A percentile compares a stretch with the other conserved stretches of the same genome.
Conservation (phyloP, 2,888 invertebrate species). For the Leptura quadrifasciata region DNA sequence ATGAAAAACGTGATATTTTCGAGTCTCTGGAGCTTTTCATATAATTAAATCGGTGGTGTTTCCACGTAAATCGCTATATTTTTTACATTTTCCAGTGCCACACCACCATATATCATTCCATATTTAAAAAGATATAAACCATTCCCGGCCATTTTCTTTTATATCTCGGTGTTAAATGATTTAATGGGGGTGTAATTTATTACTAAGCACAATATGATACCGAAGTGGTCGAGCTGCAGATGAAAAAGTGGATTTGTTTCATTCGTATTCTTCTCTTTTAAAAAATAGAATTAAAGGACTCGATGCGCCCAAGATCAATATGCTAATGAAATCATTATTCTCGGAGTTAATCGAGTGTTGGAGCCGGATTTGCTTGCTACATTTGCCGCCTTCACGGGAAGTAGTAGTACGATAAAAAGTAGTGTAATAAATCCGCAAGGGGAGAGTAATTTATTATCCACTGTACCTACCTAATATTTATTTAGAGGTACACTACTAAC, state of each 20-base stretch:
- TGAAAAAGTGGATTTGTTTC: slow-evolving; percentile 4
- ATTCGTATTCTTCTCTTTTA: background rate
- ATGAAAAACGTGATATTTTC: slow-evolving; percentile 7
- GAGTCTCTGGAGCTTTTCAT: slow-evolving; percentile 2
- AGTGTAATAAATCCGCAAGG: background rate
- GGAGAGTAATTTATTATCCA: background rate
- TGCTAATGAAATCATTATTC: slow-evolving; percentile 21
- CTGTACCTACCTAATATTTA: slow-evolving; percentile 6
- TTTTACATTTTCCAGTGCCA: background rate
- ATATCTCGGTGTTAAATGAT: background rate
- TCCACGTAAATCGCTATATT: background rate
- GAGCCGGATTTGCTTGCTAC: slow-evolving; percentile 3
- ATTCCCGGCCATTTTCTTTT: background rate
- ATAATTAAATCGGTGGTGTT: slow-evolving; percentile 7
- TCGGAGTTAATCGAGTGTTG: slow-evolving; percentile 15
- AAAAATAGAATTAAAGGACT: slow-evolving; percentile 2
- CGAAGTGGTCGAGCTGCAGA: background rate
- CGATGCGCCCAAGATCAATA: background rate
- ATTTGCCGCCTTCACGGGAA: slow-evolving; percentile 1
- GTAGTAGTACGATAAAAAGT: slow-evolving; percentile 3
- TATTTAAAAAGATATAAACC: slow-evolving; percentile 7
- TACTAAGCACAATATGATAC: background rate
- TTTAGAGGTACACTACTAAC: background rate
- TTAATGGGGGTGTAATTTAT: slow-evolving; percentile 1
- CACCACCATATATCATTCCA: background rate